Evolutionary conservation across 2,113 vertebrate genomes (phyloP).

Genomic region (Ochotona curzoniae): DNA sequence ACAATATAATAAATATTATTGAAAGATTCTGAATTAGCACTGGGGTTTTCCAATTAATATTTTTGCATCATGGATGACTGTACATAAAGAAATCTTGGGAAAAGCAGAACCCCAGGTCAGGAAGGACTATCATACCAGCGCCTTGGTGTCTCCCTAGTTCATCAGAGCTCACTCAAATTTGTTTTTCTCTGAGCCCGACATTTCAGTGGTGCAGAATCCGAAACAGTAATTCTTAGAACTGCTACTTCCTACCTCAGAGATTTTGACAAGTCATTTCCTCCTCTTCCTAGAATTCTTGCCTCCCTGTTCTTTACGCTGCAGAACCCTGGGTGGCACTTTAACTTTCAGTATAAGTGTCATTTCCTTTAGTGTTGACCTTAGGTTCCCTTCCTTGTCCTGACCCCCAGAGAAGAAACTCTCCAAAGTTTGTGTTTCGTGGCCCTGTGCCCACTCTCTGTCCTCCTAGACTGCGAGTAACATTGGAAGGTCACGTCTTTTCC

Average conservation of each 20-base stretch:
- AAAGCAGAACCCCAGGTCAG: too few relatives aligned
- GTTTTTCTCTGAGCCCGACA: too few relatives aligned
- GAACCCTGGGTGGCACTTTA: not conserved
- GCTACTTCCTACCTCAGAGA: not conserved
- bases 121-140: too few relatives aligned
- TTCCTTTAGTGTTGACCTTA: not conserved
- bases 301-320: not conserved
- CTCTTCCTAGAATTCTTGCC: not conserved
- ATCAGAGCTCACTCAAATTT: not conserved
- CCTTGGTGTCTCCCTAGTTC: too few relatives aligned
- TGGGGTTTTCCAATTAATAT: too few relatives aligned
- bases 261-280: not conserved
- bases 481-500: not conserved
- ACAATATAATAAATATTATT: too few relatives aligned
- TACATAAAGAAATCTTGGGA: too few relatives aligned
- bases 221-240: not conserved
- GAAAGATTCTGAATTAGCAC: too few relatives aligned
- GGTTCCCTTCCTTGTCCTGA: not conserved
- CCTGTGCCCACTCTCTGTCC: not conserved
- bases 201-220: not conserved
- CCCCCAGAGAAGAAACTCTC: not conserved
- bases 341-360: not conserved
- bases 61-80: too few relatives aligned
- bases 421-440: not conserved
- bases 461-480: not conserved